phyloP scores from a whole-genome alignment of 2,888 invertebrate species.

The Macrosiphum euphorbiae region DNA sequence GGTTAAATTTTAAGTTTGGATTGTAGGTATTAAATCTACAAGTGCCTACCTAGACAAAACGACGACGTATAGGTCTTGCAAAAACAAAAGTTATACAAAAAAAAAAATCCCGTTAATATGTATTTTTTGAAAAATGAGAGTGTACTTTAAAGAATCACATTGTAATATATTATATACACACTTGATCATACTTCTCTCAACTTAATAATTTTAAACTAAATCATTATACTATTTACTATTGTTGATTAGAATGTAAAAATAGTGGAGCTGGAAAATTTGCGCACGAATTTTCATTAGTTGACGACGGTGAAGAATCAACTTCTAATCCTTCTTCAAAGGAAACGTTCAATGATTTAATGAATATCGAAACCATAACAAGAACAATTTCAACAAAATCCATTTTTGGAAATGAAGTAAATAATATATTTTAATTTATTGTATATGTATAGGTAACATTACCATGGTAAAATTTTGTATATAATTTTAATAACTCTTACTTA shows the following conservation, averaged over 20 bases:
- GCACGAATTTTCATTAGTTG: conserved; percentile 36
- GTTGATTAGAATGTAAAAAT: conserved; percentile 44
- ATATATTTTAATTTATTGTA: not conserved
- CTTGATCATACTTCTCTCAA: not conserved
- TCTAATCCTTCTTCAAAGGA: conserved; percentile 18
- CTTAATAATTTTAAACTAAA: not conserved
- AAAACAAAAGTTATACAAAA: no score
- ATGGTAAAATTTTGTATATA: not conserved
- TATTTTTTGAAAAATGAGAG: not conserved
- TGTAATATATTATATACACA: not conserved
- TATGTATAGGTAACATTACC: not conserved
- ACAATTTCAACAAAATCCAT: conserved; percentile 58
- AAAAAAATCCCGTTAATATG: not conserved
- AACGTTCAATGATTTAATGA: conserved; percentile 39
- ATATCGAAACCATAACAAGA: conserved; percentile 25
- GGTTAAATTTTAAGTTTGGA: not conserved
- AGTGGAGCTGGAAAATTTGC: conserved; percentile 29
- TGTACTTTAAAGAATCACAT: not conserved
- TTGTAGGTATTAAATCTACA: no score
- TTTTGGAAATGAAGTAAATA: conserved; percentile 54
- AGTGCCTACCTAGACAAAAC: no score
- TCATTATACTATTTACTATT: not conserved
- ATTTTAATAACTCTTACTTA: not conserved
- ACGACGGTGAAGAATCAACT: not conserved
- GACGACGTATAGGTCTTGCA: no score